A percentile compares a stretch with the other conserved stretches of the same genome.
Conservation (phyloP, 2,888 invertebrate species). For the Cephus spinipes region DNA sequence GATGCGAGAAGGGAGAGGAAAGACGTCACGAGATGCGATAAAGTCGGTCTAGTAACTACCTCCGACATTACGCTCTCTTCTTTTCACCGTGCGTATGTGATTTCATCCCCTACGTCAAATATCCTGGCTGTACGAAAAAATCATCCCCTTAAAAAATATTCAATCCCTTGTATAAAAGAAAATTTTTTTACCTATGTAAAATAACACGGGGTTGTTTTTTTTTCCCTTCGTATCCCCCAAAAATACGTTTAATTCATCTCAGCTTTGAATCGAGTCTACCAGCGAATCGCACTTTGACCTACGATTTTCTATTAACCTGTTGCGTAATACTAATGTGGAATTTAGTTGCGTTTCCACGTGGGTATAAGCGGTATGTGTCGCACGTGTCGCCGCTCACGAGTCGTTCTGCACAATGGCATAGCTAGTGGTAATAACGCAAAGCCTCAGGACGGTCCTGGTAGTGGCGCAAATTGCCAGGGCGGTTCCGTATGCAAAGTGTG, state of each 20-base stretch:
- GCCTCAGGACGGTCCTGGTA: background rate
- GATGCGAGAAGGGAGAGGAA: background rate
- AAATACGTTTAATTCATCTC: background rate
- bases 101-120: background rate
- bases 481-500: constrained; percentile 8
- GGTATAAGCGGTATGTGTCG: too few relatives aligned
- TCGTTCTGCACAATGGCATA: background rate
- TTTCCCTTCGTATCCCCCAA: too few relatives aligned
- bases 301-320: background rate
- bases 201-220: background rate
- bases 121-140: background rate
- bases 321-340: background rate
- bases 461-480: background rate
- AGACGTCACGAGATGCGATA: background rate
- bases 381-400: background rate
- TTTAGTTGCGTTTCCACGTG: background rate
- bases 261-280: background rate
- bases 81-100: background rate
- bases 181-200: background rate
- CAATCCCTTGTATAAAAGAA: background rate
- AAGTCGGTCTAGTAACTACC: background rate
- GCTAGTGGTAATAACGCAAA: background rate
- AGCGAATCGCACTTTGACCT: background rate
- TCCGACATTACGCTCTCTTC: background rate
- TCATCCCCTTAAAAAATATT: background rate